Evolutionary conservation across 2,113 vertebrate species (phyloP).

Genomic region (Xiphophorus hellerii): DNA sequence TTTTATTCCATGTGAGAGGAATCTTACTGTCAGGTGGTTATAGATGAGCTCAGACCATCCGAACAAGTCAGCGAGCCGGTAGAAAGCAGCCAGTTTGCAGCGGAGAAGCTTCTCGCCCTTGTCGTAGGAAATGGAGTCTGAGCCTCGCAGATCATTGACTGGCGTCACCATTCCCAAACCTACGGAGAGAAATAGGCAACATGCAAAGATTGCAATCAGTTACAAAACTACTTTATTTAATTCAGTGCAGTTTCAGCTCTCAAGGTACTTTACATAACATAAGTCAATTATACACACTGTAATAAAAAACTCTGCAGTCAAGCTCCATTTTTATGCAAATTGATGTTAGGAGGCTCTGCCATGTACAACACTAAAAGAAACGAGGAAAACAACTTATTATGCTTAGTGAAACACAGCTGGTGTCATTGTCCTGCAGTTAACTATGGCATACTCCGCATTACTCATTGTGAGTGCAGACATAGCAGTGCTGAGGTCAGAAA

Average conservation of each 20-base stretch:
- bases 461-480: slow-evolving; percentile 30
- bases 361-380: not conserved
- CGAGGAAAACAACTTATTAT: not conserved
- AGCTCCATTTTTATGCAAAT: not conserved
- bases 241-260: no score
- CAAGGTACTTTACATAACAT: no score
- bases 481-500: slow-evolving; percentile 21
- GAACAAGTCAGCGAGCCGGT: slow-evolving; percentile 94
- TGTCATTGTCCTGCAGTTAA: slow-evolving; percentile 31
- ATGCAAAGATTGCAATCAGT: not conserved
- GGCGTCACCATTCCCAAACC: slow-evolving; percentile 99
- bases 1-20: not conserved
- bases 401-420: slow-evolving; percentile 8
- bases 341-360: not conserved
- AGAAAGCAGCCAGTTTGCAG: slow-evolving; percentile 95
- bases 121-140: slow-evolving; percentile 96
- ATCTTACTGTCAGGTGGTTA: slow-evolving; percentile 94
- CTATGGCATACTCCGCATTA: slow-evolving; percentile 18
- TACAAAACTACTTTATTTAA: not conserved
- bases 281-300: no score
- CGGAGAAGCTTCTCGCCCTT: slow-evolving; percentile 95
- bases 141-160: slow-evolving; percentile 95
- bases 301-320: not conserved
- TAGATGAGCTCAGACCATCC: slow-evolving; percentile 99
- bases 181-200: slow-evolving; percentile 48